These are phyloP conservation scores for Cephonodes hylas DNA, from an alignment of 2,888 invertebrate species.

Conservation along the genomic window DNA sequence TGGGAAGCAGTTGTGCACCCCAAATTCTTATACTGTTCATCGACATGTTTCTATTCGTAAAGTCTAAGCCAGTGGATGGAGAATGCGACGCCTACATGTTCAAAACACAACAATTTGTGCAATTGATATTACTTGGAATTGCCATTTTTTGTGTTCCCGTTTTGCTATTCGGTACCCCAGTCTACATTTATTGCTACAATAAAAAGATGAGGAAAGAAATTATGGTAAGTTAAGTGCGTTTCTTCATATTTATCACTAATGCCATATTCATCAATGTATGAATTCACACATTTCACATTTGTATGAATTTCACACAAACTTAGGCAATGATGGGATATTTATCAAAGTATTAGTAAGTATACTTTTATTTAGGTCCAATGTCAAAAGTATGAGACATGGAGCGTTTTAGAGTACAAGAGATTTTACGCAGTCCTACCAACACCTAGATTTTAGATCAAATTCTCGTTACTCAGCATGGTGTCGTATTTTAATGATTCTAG, in stretches of 20 bases:
- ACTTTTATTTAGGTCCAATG: too few relatives aligned
- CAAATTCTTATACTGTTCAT: constrained; percentile 88
- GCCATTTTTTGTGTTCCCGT: constrained; percentile 85
- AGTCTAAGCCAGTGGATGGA: constrained; percentile 37
- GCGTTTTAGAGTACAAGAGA: too few relatives aligned
- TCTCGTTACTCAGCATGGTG: too few relatives aligned
- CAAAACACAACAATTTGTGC: constrained; percentile 72
- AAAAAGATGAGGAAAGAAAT: constrained; percentile 31
- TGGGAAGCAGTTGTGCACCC: constrained; percentile 83
- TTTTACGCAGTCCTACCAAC: too few relatives aligned
- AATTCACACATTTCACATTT: too few relatives aligned
- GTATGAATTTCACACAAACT: too few relatives aligned
- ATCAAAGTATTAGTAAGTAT: too few relatives aligned
- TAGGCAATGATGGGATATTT: too few relatives aligned
- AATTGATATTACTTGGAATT: constrained; percentile 79
- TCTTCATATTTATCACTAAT: neutral
- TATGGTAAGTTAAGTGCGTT: constrained; percentile 27
- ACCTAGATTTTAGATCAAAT: too few relatives aligned
- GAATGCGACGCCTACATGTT: constrained; percentile 82
- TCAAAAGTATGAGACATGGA: too few relatives aligned
- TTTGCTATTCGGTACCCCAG: constrained; percentile 87
- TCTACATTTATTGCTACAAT: constrained; percentile 60
- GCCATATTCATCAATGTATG: neutral
- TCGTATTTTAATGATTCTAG: too few relatives aligned
- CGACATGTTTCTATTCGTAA: constrained; percentile 85